A percentile compares a stretch with the other conserved stretches of the same genome.
Evolutionary conservation across 2,797 vertebrate species (phyloP).

Genomic region (Semaprochilodus insignis): DNA sequence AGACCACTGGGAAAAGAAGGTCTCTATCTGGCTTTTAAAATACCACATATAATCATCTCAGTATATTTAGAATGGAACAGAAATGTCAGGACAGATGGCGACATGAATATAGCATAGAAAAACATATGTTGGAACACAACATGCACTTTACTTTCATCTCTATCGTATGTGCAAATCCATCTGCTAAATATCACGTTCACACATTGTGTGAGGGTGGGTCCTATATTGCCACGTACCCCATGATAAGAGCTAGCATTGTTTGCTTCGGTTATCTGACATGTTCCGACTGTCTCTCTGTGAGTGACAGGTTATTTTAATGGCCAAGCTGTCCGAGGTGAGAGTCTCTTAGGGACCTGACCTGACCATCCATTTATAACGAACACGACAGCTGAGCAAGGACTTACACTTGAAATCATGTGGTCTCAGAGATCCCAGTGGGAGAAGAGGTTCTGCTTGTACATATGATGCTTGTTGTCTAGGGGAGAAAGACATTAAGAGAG

Average conservation of each 20-base stretch:
- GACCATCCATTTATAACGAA: slow-evolving; percentile 15
- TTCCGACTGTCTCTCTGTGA: slow-evolving; percentile 8
- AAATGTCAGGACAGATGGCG: no score
- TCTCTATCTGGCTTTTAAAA: no score
- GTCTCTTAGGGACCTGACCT: slow-evolving; percentile 18
- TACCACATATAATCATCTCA: no score
- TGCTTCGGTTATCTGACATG: not conserved
- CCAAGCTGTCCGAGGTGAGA: slow-evolving; percentile 13
- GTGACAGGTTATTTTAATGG: slow-evolving; percentile 3
- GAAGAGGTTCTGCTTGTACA: not conserved
- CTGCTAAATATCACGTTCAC: slow-evolving; percentile 7
- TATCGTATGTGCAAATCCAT: not conserved
- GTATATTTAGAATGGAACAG: no score
- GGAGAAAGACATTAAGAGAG: not conserved
- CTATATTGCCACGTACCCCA: not conserved
- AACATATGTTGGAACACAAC: not conserved
- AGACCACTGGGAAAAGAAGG: no score
- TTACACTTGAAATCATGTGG: not conserved
- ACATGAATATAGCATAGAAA: no score
- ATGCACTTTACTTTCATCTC: not conserved
- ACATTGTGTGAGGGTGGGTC: not conserved
- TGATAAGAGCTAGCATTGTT: not conserved
- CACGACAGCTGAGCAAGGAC: slow-evolving; percentile 17
- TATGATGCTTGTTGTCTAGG: not conserved
- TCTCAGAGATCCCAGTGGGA: slow-evolving; percentile 7